These are phyloP conservation scores for Bicyclus anynana DNA, from an alignment of 1,140 invertebrate genomes.

Conservation along the genomic window DNA sequence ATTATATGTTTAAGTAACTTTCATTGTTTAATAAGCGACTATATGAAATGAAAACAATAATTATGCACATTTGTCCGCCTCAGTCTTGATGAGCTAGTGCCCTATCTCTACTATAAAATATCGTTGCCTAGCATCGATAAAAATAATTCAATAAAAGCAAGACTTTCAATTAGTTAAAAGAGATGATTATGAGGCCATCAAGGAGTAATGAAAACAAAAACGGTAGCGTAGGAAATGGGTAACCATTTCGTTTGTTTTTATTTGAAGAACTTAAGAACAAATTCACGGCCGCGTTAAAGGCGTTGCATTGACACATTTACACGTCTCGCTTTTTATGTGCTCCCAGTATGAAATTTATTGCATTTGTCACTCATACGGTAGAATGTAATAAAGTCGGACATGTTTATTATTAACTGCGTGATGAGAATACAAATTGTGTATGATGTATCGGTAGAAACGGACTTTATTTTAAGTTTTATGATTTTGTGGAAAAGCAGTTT, in stretches of 20 bases:
- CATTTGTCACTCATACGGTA: constrained; percentile 42
- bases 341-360: constrained; percentile 54
- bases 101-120: too few species aligned
- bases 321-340: constrained; percentile 56
- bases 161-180: too few species aligned
- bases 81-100: too few species aligned
- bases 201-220: constrained; percentile 37
- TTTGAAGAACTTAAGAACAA: constrained; percentile 59
- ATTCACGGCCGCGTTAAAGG: constrained; percentile 52
- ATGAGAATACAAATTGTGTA: constrained; percentile 18
- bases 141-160: too few species aligned
- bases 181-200: constrained; percentile 40
- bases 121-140: too few species aligned
- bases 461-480: too few species aligned
- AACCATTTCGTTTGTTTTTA: constrained; percentile 30
- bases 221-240: constrained; percentile 30
- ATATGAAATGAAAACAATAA: too few species aligned
- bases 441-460: neutral
- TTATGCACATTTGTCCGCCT: too few species aligned
- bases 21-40: too few species aligned
- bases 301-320: constrained; percentile 51
- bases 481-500: too few species aligned
- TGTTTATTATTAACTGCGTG: constrained; percentile 29
- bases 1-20: too few species aligned
- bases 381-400: constrained; percentile 45